phyloP scores from a whole-genome alignment of 2,797 vertebrate genomes.

The Parambassis ranga region DNA sequence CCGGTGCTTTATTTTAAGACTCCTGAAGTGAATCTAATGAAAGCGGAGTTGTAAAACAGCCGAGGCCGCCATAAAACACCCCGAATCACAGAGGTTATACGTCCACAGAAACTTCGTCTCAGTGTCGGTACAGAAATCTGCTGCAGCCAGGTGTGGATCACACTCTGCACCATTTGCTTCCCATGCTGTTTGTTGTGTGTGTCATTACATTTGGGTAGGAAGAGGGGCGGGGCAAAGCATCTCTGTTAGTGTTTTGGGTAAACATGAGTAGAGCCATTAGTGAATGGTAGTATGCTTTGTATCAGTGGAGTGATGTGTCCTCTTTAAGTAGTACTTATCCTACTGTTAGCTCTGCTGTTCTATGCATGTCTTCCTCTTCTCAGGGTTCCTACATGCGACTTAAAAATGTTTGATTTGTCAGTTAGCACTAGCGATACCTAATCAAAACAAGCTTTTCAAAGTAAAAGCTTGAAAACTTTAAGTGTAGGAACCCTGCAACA shows the following conservation, averaged over 20 bases:
- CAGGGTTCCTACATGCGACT: slow-evolving; percentile 36
- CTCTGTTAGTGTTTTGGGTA: neutral
- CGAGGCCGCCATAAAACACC: neutral
- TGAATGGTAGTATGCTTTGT: slow-evolving; percentile 8
- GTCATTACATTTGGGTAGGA: slow-evolving; percentile 7
- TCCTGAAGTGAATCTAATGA: slow-evolving; percentile 57
- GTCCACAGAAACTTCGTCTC: neutral
- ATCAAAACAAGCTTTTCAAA: neutral
- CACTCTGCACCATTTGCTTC: slow-evolving; percentile 1
- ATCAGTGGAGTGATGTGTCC: slow-evolving; percentile 22
- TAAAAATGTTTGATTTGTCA: neutral
- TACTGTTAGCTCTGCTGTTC: slow-evolving; percentile 54
- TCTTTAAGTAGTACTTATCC: slow-evolving; percentile 5
- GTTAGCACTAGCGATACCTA: neutral
- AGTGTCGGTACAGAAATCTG: neutral
- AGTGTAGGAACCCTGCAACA: slow-evolving; percentile 51
- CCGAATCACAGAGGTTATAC: neutral
- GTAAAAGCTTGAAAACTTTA: neutral
- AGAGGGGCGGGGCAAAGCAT: neutral
- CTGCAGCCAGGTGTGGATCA: slow-evolving; percentile 19
- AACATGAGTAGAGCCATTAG: slow-evolving; percentile 14
- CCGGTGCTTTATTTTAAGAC: slow-evolving; percentile 66
- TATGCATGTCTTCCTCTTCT: slow-evolving; percentile 82
- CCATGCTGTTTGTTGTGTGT: neutral
- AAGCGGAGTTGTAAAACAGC: slow-evolving; percentile 35